These are phyloP conservation scores for Sphecodes monilicornis DNA, from an alignment of 2,888 invertebrate genomes.

Conservation along the genomic window DNA sequence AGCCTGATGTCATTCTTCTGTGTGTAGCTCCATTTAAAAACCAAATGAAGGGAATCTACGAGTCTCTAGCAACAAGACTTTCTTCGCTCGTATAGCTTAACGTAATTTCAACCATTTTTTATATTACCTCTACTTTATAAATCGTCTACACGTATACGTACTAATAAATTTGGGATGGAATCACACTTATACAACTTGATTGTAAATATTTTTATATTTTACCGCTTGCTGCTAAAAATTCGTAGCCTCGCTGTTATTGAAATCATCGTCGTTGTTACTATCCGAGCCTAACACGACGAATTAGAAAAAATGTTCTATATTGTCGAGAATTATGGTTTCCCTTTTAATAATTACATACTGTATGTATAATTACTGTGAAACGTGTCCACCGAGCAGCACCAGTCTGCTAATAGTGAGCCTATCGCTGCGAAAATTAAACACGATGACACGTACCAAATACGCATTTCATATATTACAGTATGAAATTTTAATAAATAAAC, in stretches of 20 bases:
- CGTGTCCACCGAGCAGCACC: not conserved
- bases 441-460: not conserved
- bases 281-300: not conserved
- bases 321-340: not conserved
- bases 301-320: not conserved
- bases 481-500: no score
- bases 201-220: not conserved
- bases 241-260: not conserved
- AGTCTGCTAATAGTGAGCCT: conserved; percentile 17
- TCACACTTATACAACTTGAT: not conserved
- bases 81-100: not conserved
- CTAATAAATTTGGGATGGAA: not conserved
- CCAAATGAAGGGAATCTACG: not conserved
- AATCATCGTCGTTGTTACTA: not conserved
- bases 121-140: not conserved
- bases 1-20: not conserved
- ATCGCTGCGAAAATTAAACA: conserved; percentile 9
- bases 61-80: not conserved
- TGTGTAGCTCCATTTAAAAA: not conserved
- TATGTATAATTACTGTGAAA: not conserved
- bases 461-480: no score
- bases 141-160: not conserved
- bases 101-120: not conserved
- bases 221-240: not conserved
- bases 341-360: not conserved